A percentile compares a stretch with the other conserved stretches of the same genome.
These are phyloP conservation scores for Anhinga rufa DNA, from an alignment of 2,113 vertebrate genomes.

Conservation along the genomic window DNA sequence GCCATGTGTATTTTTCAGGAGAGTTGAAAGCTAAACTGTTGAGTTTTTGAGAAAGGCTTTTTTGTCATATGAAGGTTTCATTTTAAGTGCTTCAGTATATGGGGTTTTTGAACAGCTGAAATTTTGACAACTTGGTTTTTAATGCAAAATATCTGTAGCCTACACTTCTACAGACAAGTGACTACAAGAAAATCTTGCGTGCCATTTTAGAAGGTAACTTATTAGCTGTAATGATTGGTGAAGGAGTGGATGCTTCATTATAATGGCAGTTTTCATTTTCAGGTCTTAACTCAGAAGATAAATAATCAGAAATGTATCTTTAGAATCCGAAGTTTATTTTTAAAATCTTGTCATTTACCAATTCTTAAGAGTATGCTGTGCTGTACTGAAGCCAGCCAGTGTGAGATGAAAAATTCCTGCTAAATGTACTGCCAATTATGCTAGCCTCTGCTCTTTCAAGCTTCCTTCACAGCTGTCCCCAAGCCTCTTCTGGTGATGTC, in stretches of 20 bases:
- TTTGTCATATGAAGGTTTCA: not conserved
- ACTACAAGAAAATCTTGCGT: not conserved
- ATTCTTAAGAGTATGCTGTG: not conserved
- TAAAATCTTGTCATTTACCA: not conserved
- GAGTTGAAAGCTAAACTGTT: not conserved
- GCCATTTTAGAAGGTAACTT: not conserved
- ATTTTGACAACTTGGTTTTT: not conserved
- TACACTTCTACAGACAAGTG: not conserved
- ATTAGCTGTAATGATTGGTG: not conserved
- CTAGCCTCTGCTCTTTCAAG: not conserved
- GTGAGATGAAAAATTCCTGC: not conserved
- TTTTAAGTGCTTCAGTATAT: not conserved
- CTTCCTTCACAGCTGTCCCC: not conserved
- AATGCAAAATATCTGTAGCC: not conserved
- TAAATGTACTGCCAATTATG: not conserved
- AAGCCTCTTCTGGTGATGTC: not conserved
- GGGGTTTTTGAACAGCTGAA: not conserved
- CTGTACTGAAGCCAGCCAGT: not conserved
- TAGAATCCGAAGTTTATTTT: slow-evolving; percentile 7
- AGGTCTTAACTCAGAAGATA: not conserved
- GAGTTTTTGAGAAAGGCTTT: not conserved
- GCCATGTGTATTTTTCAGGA: not conserved
- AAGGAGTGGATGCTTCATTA: not conserved
- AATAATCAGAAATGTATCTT: slow-evolving; percentile 18
- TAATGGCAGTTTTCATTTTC: not conserved